Base-by-base conservation (phyloP, 1,140 invertebrate genomes). In the Ceratitis capitata region DNA sequence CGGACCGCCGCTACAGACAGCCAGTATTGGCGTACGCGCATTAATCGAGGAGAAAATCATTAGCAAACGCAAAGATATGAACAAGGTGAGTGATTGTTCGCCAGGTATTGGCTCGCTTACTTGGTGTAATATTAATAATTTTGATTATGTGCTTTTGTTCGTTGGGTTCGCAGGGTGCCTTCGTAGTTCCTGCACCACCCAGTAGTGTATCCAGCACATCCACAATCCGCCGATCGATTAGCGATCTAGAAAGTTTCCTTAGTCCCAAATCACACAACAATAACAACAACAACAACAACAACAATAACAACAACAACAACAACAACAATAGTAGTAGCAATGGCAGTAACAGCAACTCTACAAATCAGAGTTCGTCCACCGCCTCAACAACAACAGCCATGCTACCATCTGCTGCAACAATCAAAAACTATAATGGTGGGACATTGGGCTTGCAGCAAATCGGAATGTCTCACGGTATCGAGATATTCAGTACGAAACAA, bases 11-110 rank as follows among this genome's bases (percentile, higher is more conserved):
- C 89, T 98, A 84, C 96, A 97, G 93, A 98, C 97, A 9, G 97
- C 96, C 1, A 97, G 96, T 74, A 95, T 97, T 85, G 97, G 96
- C 86, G 96, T 98, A 3, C 93, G 97, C 74, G 97, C 97, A 16
- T 94, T 98, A 2, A 98, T 98, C 86, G 97, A 97, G 92, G 97
- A 98, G 91, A 98, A 98, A 91, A 98, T 98, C 84, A 98, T 97
- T 87, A 97, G 96, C 88, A 96, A 97, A 88, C 93, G 96, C 39
- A 92, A 92, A 88, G 91, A 92, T 42, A 89, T 92, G 45, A 89
- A 86, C 39, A 92, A 92, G 89, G 91, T 92, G 49, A 85, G 87
- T 83, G 23, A n/a, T n/a, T n/a, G n/a, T n/a, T n/a, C n/a, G 58
- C 26, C 10, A 26, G 26, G n/a, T 61, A 10, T 29, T 23, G n/a